Evolutionary conservation across 1,140 invertebrate genomes (phyloP), one percentile per base, ranked within the genome.

Genomic region (Linepithema humile): DNA sequence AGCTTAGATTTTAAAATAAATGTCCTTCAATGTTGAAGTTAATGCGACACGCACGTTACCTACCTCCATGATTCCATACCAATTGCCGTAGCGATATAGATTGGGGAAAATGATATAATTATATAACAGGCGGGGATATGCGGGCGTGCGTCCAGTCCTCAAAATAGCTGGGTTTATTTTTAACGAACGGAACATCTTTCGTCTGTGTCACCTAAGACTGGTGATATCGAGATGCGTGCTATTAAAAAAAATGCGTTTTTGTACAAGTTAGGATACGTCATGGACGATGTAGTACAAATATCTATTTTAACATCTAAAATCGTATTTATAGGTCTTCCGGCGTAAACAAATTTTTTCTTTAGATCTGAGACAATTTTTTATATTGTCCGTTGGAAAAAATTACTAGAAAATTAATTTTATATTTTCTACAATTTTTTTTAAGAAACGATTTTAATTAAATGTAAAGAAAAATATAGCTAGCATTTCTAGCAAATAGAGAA

Each of bases 161-260:
- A 84, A 94, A 94, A 94, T 94, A 94, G 91, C 90, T 85, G 83
- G 83, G 91, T 92, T 94, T 94, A 94, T 94, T 94, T 92, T 94
- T 94, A 91, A 91, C 91, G 85, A 67, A 86, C 83, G 85, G 85
- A 93, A 93, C 89, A 91, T 93, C 91, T 92, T 91, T 90, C 89
- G 91, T 91, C 85, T 85, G 86, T 92, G 87, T 91, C 86, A 72
- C 85, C 85, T 84, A 88, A 85, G 78, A 84, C 78, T 84, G 87
- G 85, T 57, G 86, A 62, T 53, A 59, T 72, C 60, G 43, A 77
- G 35, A 70, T 69, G 72, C 86, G 62, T 65, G 57, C 29, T 69
- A 29, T 32, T 78, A 3, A 3, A 20, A 78, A 69, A 80, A 69
- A 80, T 20, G 10, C 5, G 9, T 77, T 65, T 65, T 26, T 26